Percentiles rank a stretch among this genome's conserved stretches.
Evolutionary conservation across 2,888 invertebrate genomes (phyloP).

Genomic region (Augochlorella aurata): DNA sequence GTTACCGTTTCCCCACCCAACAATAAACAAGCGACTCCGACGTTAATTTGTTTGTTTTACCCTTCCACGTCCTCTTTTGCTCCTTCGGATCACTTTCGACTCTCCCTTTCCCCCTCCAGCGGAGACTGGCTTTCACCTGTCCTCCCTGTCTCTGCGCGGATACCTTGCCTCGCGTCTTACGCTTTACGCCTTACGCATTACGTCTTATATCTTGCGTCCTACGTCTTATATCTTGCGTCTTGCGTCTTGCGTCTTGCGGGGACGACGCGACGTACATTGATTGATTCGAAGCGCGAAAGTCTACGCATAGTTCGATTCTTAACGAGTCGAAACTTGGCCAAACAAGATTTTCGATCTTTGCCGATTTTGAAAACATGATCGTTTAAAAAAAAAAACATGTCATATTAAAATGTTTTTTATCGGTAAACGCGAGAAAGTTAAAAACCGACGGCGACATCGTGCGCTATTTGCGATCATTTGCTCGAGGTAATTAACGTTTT

Average conservation of each 20-base stretch:
- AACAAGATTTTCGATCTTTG: not conserved
- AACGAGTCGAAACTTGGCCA: not conserved
- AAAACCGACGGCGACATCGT: not conserved
- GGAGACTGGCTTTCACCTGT: constrained; percentile 46
- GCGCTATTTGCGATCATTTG: not conserved
- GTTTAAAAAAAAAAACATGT: not conserved
- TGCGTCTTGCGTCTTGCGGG: no score
- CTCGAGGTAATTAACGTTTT: not conserved
- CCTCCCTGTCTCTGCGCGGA: constrained; percentile 18
- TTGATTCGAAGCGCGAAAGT: constrained; percentile 10
- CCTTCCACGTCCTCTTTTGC: constrained; percentile 58
- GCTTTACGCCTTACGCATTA: no score
- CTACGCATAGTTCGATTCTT: not conserved
- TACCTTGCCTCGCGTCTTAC: not conserved
- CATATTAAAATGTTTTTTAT: no score
- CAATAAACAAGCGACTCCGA: constrained; percentile 79
- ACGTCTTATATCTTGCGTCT: not conserved
- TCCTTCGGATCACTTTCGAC: constrained; percentile 27
- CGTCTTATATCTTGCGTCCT: no score
- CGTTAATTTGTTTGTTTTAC: constrained; percentile 80
- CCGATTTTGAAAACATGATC: not conserved
- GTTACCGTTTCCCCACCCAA: constrained; percentile 79
- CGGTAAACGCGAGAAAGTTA: not conserved
- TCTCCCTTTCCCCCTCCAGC: constrained; percentile 8
- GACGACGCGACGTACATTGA: not conserved